Conservation (phyloP, 2,113 vertebrate species). For the Carettochelys insculpta region DNA sequence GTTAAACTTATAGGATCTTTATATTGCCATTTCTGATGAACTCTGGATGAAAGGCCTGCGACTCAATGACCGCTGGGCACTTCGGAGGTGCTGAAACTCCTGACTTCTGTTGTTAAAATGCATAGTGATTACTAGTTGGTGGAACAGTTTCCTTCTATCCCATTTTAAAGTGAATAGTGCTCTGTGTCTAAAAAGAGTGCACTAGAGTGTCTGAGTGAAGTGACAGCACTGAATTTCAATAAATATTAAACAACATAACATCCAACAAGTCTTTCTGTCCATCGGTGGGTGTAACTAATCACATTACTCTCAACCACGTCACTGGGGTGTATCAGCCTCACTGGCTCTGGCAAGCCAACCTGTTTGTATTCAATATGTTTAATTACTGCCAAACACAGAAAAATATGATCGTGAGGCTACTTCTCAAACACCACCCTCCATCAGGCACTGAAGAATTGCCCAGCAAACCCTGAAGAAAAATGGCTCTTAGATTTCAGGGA, state of each 20-base stretch:
- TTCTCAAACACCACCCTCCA: background rate
- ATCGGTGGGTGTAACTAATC: background rate
- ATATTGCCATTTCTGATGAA: background rate
- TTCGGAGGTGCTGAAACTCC: background rate
- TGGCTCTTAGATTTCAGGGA: background rate
- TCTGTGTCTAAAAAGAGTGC: background rate
- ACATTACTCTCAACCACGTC: too few species aligned
- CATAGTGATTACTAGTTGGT: background rate
- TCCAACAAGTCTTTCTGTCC: background rate
- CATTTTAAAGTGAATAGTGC: background rate
- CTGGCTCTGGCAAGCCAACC: background rate
- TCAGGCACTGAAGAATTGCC: background rate
- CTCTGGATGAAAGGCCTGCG: background rate
- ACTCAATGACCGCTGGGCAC: background rate
- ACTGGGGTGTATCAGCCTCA: too few species aligned
- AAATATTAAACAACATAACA: background rate
- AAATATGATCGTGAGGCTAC: background rate
- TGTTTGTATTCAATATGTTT: background rate
- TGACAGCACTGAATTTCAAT: background rate
- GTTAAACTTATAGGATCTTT: background rate
- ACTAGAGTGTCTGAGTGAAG: background rate
- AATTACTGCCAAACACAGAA: background rate
- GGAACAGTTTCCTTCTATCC: background rate
- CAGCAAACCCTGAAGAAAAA: background rate
- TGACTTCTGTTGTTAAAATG: background rate